A percentile compares a stretch with the other conserved stretches of the same genome.
Conservation (phyloP, 2,113 vertebrate genomes). For the Halcyon malimbica region DNA sequence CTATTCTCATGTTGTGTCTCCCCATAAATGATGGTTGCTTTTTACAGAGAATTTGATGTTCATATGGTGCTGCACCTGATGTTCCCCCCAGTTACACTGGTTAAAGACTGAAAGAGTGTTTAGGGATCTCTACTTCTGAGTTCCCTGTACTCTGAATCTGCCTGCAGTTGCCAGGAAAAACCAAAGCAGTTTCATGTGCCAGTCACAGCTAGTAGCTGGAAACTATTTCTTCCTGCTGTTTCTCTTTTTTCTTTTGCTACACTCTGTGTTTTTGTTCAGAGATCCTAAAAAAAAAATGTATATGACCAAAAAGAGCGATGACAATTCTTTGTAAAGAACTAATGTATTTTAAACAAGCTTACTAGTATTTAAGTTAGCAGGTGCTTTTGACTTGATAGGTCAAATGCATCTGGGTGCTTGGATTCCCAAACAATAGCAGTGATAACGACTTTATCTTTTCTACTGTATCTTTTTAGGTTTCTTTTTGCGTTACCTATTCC, state of each 20-base stretch:
- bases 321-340: neutral
- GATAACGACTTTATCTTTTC: neutral
- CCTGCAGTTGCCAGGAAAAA: neutral
- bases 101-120: neutral
- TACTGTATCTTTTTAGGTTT: constrained; percentile 79
- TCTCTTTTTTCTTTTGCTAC: neutral
- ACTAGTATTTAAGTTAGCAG: neutral
- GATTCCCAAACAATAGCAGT: neutral
- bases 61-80: neutral
- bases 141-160: neutral
- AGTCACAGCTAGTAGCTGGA: neutral
- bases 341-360: neutral
- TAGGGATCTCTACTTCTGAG: neutral
- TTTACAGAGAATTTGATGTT: neutral
- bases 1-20: neutral
- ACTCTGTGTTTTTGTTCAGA: neutral
- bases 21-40: neutral
- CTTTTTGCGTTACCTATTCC: constrained; percentile 88
- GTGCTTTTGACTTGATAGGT: neutral
- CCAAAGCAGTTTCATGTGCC: neutral
- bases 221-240: neutral
- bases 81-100: neutral
- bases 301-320: neutral
- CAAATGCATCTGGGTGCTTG: neutral
- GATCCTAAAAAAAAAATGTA: neutral